phyloP scores from a whole-genome alignment of 2,888 invertebrate species.

The Vesta saturnalis region DNA sequence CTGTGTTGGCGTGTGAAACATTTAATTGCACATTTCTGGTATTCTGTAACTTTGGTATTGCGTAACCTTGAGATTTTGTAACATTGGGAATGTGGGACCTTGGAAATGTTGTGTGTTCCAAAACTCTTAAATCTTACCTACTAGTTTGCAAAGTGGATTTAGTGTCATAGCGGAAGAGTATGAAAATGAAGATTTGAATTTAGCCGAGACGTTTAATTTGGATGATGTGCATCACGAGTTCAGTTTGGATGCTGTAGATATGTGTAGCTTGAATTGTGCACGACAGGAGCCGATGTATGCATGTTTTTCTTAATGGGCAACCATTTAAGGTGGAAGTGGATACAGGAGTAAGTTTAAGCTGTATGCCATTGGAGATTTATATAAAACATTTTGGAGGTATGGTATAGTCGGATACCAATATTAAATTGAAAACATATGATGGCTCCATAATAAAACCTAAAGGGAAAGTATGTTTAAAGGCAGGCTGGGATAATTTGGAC shows the following conservation, averaged over 20 bases:
- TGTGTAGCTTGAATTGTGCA: no score
- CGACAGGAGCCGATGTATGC: constrained; percentile 10
- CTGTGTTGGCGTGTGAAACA: no score
- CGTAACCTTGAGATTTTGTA: no score
- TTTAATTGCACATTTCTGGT: no score
- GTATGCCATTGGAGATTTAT: constrained; percentile 15
- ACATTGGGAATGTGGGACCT: no score
- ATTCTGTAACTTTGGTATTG: no score
- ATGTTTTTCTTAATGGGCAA: constrained; percentile 13
- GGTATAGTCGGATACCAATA: not conserved
- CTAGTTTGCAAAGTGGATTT: no score
- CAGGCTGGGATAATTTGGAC: constrained; percentile 8
- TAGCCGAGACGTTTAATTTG: not conserved
- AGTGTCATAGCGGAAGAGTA: no score
- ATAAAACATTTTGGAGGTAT: constrained; percentile 14
- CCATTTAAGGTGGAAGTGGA: constrained; percentile 21
- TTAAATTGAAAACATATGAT: constrained; percentile 11
- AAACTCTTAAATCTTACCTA: no score
- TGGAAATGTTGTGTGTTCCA: no score
- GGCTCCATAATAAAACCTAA: constrained; percentile 9
- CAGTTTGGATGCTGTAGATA: no score
- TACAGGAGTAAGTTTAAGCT: constrained; percentile 19
- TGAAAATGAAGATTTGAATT: no score
- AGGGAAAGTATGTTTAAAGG: constrained; percentile 13
- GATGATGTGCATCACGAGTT: not conserved